Percentiles rank a stretch among this genome's conserved stretches.
Evolutionary conservation across 2,113 vertebrate genomes (phyloP).

Genomic region (Sorex fumeus): DNA sequence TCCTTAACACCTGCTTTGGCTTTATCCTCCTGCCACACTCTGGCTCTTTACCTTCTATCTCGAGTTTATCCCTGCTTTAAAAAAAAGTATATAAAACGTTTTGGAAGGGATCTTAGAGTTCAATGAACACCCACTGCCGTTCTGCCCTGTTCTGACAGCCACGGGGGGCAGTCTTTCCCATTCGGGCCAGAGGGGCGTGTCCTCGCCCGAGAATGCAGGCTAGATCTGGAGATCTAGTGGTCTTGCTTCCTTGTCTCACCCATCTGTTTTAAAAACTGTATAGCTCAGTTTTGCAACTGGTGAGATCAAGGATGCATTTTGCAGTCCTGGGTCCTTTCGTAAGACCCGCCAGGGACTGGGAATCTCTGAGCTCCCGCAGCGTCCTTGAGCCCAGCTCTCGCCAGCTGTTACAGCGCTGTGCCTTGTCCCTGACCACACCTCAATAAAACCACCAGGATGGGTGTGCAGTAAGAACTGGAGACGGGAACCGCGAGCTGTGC

Average conservation of each 20-base stretch:
- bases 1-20: conserved; percentile 26
- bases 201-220: background rate
- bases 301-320: background rate
- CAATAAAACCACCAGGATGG: background rate
- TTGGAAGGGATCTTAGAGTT: background rate
- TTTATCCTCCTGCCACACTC: background rate
- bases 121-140: background rate
- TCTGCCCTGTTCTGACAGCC: background rate
- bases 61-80: background rate
- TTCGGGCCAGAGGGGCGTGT: conserved; percentile 74
- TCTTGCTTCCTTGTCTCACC: background rate
- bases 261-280: conserved; percentile 29
- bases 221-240: background rate
- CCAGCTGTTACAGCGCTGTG: accelerated
- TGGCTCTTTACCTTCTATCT: background rate
- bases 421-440: background rate
- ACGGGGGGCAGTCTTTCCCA: background rate
- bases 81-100: no score
- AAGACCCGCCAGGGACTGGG: background rate
- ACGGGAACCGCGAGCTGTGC: background rate
- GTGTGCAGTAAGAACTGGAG: background rate
- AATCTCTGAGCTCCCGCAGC: background rate
- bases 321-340: background rate
- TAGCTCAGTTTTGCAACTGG: background rate
- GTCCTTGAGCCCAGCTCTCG: background rate